phyloP scores from a whole-genome alignment of 2,888 invertebrate species.

The Uloborus plumipes region DNA sequence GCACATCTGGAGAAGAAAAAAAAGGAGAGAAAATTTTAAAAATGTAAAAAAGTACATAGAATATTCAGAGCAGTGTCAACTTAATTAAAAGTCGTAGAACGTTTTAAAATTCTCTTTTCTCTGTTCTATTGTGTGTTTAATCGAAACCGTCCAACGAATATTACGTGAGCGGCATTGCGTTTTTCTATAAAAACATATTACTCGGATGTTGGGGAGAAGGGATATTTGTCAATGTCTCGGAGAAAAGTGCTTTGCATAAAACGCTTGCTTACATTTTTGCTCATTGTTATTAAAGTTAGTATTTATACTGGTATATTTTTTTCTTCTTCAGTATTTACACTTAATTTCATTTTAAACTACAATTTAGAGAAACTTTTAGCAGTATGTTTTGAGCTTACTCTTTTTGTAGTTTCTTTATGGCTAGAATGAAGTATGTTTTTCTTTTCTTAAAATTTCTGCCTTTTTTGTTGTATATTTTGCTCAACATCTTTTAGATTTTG shows the following conservation, averaged over 20 bases:
- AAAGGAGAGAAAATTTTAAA: not conserved
- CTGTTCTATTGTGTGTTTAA: conserved; percentile 48
- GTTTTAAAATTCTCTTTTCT: conserved; percentile 44
- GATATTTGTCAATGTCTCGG: conserved; percentile 49
- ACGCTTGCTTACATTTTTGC: too few species aligned
- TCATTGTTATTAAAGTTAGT: too few species aligned
- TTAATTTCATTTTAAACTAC: too few species aligned
- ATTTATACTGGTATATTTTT: too few species aligned
- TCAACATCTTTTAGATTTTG: too few species aligned
- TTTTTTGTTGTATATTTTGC: too few species aligned
- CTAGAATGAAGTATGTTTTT: too few species aligned
- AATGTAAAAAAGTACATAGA: not conserved
- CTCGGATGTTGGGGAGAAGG: conserved; percentile 9
- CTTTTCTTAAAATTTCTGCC: too few species aligned
- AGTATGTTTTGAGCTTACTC: too few species aligned
- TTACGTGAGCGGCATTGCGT: conserved; percentile 51
- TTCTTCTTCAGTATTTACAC: too few species aligned
- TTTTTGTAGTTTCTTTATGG: too few species aligned
- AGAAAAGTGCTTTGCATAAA: not conserved
- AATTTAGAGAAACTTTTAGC: too few species aligned
- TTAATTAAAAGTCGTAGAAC: conserved; percentile 60
- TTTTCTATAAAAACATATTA: conserved; percentile 1
- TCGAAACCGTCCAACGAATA: conserved; percentile 53
- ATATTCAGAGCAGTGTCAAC: conserved; percentile 45
- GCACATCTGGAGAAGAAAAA: conserved; percentile 3